Conservation (phyloP, 2,113 vertebrate genomes). For the Saimiri boliviensis region DNA sequence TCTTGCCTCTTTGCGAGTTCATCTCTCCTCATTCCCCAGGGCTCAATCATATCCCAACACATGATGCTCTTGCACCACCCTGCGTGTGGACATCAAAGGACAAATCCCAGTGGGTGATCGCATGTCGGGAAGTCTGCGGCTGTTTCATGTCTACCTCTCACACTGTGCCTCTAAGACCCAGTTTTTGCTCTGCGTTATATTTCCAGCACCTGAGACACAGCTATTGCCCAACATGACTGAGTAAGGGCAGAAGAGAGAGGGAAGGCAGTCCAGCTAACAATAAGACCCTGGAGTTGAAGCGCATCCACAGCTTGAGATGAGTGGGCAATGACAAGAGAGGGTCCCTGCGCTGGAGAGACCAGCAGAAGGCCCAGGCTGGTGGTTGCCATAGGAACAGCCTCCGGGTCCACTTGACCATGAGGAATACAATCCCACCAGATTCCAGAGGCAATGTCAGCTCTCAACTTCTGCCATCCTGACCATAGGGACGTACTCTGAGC, state of each 20-base stretch:
- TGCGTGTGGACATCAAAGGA: background rate
- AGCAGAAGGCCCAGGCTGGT: background rate
- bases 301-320: background rate
- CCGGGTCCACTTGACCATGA: background rate
- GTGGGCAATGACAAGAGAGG: rapidly evolving
- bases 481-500: background rate
- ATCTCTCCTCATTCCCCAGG: background rate
- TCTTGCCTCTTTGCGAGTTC: background rate
- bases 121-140: rapidly evolving
- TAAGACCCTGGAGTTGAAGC: background rate
- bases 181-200: background rate
- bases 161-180: background rate
- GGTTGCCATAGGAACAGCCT: background rate
- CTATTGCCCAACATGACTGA: background rate
- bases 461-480: background rate
- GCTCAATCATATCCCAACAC: background rate
- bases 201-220: background rate
- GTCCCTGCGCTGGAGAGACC: background rate
- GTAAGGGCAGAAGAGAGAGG: background rate
- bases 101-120: background rate
- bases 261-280: background rate
- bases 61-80: no score
- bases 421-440: background rate
- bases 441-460: background rate
- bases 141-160: background rate